These are phyloP conservation scores for Sericinus montela DNA, from an alignment of 2,888 invertebrate species.

Conservation along the genomic window DNA sequence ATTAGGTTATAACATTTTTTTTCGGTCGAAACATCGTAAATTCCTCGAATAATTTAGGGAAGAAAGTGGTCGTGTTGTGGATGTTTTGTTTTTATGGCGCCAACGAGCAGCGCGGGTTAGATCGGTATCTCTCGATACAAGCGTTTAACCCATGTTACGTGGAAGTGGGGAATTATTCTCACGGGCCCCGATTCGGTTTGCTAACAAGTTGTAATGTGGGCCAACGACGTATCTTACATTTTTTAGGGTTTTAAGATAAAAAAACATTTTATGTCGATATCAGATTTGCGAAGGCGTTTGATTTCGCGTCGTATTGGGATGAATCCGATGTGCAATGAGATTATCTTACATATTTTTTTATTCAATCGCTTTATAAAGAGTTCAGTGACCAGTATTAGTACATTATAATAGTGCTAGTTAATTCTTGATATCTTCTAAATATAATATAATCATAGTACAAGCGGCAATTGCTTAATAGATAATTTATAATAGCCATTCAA, in stretches of 20 bases:
- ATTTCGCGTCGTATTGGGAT: constrained; percentile 3
- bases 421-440: too few species aligned
- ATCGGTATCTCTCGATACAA: constrained; percentile 75
- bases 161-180: constrained; percentile 70
- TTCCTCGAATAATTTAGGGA: constrained; percentile 77
- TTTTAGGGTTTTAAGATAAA: constrained; percentile 5
- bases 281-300: constrained; percentile 6
- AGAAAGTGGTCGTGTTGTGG: constrained; percentile 73
- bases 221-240: constrained; percentile 39
- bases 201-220: constrained; percentile 67
- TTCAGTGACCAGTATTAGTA: too few species aligned
- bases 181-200: constrained; percentile 54
- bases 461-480: too few species aligned
- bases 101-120: constrained; percentile 72
- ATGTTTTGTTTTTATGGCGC: constrained; percentile 80
- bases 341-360: not conserved
- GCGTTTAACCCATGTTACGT: constrained; percentile 77
- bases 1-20: constrained; percentile 77
- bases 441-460: too few species aligned
- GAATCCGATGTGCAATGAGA: not conserved
- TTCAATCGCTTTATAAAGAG: too few species aligned
- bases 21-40: constrained; percentile 74
- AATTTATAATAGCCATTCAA: too few species aligned
- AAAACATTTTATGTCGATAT: constrained; percentile 12
- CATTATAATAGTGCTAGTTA: too few species aligned